phyloP scores from a whole-genome alignment of 2,113 vertebrate genomes.

The Dromaius novaehollandiae region DNA sequence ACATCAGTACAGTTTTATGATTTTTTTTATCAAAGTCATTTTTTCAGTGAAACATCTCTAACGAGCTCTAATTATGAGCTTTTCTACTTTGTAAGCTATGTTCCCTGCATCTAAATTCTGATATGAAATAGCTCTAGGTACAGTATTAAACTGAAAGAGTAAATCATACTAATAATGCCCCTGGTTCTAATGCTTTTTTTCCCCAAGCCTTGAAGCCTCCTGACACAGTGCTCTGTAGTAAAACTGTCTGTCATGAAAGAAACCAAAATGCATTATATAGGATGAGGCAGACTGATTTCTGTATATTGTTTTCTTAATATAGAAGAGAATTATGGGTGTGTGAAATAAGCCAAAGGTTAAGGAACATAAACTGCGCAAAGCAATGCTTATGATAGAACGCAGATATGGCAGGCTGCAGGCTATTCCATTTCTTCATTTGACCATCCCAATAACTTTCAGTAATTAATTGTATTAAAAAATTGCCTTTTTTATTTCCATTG shows the following conservation, averaged over 20 bases:
- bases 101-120: not conserved
- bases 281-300: too few relatives aligned
- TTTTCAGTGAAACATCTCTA: not conserved
- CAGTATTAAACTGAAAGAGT: not conserved
- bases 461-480: not conserved
- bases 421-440: not conserved
- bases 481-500: not conserved
- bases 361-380: not conserved
- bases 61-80: not conserved
- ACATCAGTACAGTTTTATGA: not conserved
- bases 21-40: not conserved
- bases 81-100: not conserved
- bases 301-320: too few relatives aligned
- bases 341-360: not conserved
- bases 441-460: not conserved
- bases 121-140: not conserved
- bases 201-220: not conserved
- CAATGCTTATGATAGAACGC: accelerated
- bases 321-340: not conserved
- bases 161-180: not conserved
- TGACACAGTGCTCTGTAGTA: not conserved
- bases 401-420: not conserved
- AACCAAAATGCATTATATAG: too few relatives aligned
- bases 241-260: not conserved
- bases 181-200: not conserved